Evolutionary conservation across 2,888 invertebrate species (phyloP), one percentile per base, ranked within the genome.

Genomic region (Escarpia spicata): DNA sequence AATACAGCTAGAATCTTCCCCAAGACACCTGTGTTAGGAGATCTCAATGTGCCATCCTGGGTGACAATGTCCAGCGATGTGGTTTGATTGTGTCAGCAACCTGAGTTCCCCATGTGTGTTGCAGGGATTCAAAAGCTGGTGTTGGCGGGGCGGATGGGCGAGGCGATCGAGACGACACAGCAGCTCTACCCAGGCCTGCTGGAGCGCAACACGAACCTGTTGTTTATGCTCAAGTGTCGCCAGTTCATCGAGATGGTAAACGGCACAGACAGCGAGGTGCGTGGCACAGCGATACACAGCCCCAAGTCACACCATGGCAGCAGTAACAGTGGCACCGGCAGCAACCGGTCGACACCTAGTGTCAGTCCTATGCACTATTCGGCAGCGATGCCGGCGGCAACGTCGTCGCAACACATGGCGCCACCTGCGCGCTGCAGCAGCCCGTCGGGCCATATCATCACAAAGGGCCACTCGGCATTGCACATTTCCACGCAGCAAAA

Each of bases 191-290:
- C 99, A 4, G 98, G 98, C n/a, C 97, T 99, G 94, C 97, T 99
- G 96, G 99, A 99, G 96, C 97, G 98, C 93, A 98, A 99, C 97
- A 98, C 97, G 95, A 98, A 99, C 97, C 97, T 99, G 95, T 97
- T 98, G 96, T 99, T 99, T 97, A 98, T 98, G 97, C 97, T 99
- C 96, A 99, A 99, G 97, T 99, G 99, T 96, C 98, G 99, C 94
- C 99, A 99, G 97, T 99, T 99, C 97, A 98, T 99, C 90, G 99
- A 99, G 97, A 99, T 99, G 99, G 98, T 99, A 92, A 96, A 96
- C 92, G 96, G 96, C 19, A 96, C 96, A 43, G 96, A 96, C 95
- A 96, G 95, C 94, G 95, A 96, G 94, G 96, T 96, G 98, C 91
- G 98, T 97, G 97, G 97, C 97, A 97, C 97, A 96, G 95, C 96